These are phyloP conservation scores for Parazoanthus swiftii DNA, from an alignment of 92 coral and sea anemone genomes.

Conservation along the genomic window DNA sequence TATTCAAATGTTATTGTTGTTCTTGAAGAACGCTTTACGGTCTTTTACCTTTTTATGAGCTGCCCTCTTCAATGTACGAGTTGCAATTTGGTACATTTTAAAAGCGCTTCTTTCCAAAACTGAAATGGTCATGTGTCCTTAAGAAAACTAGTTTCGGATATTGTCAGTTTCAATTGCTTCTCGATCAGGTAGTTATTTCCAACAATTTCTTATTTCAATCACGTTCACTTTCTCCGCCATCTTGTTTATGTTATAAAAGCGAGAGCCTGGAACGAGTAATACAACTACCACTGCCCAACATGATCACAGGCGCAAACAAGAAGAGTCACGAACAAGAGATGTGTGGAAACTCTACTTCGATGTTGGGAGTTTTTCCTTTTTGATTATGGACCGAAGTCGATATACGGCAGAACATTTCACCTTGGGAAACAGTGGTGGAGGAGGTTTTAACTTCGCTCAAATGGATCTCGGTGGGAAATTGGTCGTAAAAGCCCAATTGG, in stretches of 20 bases:
- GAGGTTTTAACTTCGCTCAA: slow-evolving; percentile 75
- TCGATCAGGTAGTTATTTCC: background rate
- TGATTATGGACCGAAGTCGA: slow-evolving; percentile 29
- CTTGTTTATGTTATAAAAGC: background rate
- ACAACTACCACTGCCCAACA: slow-evolving; percentile 14
- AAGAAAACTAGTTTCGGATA: background rate
- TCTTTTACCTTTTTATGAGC: slow-evolving; percentile 8
- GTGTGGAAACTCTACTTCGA: background rate
- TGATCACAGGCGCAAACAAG: background rate
- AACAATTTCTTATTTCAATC: too few species aligned
- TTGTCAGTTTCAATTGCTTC: background rate
- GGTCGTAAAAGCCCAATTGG: slow-evolving; percentile 95
- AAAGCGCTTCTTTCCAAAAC: background rate
- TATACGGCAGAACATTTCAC: slow-evolving; percentile 82
- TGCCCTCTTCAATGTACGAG: background rate
- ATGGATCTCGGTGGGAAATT: slow-evolving; percentile 90
- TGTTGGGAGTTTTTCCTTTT: background rate
- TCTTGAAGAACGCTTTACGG: too few species aligned
- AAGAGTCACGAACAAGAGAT: background rate
- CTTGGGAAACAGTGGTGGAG: slow-evolving; percentile 59
- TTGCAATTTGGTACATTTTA: background rate
- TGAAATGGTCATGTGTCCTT: background rate
- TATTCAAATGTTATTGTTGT: too few species aligned
- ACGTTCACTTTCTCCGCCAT: background rate
- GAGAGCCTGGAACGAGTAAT: slow-evolving; percentile 29